Percentiles rank a stretch among this genome's conserved stretches.
phyloP scores from a whole-genome alignment of 1,140 invertebrate species.

The Diplogasteroides magnus region DNA sequence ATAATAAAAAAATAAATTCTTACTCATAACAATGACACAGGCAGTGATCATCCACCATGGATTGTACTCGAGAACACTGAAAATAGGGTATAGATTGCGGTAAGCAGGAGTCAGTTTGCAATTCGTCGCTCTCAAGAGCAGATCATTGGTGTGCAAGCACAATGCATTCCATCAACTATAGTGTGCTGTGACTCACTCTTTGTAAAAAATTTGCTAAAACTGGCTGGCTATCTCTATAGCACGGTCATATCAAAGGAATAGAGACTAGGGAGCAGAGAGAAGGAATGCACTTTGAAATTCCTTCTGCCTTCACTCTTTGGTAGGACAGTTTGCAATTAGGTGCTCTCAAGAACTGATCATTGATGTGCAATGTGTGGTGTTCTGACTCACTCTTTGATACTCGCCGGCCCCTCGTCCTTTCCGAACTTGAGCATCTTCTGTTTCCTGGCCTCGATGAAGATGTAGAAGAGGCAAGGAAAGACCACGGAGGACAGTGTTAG shows the following conservation, averaged over 20 bases:
- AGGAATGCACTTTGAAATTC: no score
- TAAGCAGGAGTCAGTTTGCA: background rate
- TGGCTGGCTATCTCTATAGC: no score
- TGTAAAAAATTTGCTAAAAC: background rate
- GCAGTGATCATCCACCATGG: conserved; percentile 27
- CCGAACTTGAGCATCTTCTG: conserved; percentile 12
- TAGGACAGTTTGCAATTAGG: background rate
- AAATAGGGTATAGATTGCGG: no score
- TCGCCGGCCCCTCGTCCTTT: conserved; percentile 10
- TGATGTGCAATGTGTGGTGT: background rate
- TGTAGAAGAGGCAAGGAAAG: conserved; percentile 53
- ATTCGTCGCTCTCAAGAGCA: conserved; percentile 1
- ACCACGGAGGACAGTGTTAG: conserved; percentile 64
- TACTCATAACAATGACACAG: conserved; percentile 41
- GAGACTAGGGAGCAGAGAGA: no score
- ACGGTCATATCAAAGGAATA: no score
- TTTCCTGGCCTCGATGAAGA: conserved; percentile 37
- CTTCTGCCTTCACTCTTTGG: no score
- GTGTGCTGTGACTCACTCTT: background rate
- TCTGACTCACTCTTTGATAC: conserved; percentile 9
- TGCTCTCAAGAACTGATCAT: background rate
- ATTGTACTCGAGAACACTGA: conserved; percentile 37
- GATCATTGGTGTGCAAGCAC: no score
- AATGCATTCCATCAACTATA: conserved; percentile 1
- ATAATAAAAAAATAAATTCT: conserved; percentile 11